phyloP scores from a whole-genome alignment of 2,113 vertebrate genomes.

The Cygnus atratus region DNA sequence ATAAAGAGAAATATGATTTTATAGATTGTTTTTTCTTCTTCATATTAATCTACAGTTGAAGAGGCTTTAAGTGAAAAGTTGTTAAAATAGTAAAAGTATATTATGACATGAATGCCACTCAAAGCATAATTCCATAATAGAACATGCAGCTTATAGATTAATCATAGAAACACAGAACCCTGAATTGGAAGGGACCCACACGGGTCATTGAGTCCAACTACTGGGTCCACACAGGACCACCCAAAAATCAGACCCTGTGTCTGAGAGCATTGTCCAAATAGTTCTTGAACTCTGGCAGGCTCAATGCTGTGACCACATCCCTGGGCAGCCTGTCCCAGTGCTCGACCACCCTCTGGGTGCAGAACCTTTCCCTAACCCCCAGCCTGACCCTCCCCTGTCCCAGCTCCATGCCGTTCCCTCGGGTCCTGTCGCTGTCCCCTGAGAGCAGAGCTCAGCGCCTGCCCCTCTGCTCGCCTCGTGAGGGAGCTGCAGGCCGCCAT shows the following conservation, averaged over 20 bases:
- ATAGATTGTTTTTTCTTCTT: neutral
- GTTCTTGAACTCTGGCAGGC: neutral
- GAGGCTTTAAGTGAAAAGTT: neutral
- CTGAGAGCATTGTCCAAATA: neutral
- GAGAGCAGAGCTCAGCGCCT: neutral
- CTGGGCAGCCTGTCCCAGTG: neutral
- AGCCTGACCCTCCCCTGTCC: neutral
- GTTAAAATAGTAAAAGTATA: neutral
- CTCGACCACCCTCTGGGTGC: neutral
- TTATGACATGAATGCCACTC: neutral
- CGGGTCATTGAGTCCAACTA: neutral
- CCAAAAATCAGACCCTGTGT: neutral
- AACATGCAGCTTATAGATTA: neutral
- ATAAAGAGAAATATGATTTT: neutral
- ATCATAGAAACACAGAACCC: neutral
- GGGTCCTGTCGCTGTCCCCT: neutral
- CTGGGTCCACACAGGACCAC: neutral
- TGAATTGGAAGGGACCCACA: neutral
- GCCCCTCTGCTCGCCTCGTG: neutral
- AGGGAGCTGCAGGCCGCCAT: neutral
- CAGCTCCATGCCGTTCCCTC: neutral
- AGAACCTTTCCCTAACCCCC: neutral
- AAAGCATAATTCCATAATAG: neutral
- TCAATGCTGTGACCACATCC: neutral
- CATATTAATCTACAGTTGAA: neutral